Conservation (phyloP, 1,140 invertebrate species). For the Neuroterus valhalla region DNA sequence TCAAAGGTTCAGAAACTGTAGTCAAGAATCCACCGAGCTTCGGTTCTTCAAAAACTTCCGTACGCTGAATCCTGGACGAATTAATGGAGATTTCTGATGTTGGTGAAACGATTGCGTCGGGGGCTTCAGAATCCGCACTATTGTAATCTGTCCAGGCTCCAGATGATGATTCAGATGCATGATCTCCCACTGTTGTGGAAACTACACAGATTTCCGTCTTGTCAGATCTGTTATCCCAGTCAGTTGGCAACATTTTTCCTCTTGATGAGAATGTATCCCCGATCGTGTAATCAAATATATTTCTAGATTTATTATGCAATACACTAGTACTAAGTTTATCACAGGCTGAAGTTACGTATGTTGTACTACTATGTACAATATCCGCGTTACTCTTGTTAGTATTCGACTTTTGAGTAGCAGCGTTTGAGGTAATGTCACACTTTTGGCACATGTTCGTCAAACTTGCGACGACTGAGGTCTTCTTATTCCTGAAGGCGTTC, state of each 20-base stretch:
- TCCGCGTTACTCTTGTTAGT: conserved; percentile 24
- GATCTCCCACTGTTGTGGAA: conserved; percentile 49
- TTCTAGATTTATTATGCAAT: conserved; percentile 32
- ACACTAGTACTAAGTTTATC: conserved; percentile 37
- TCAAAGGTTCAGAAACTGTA: conserved; percentile 1
- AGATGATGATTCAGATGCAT: conserved; percentile 34
- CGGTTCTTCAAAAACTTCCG: conserved; percentile 32
- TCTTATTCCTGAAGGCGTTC: too few species aligned
- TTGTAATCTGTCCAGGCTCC: conserved; percentile 1
- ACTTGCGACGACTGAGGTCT: conserved; percentile 28
- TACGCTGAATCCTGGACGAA: conserved; percentile 34
- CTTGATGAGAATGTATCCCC: conserved; percentile 29
- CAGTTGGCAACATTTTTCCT: neutral
- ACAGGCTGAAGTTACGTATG: conserved; percentile 31
- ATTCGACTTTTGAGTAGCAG: conserved; percentile 40
- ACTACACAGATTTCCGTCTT: conserved; percentile 43
- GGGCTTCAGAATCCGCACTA: neutral
- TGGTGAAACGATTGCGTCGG: neutral
- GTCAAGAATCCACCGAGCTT: conserved; percentile 9
- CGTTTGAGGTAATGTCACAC: conserved; percentile 40
- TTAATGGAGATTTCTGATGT: conserved; percentile 32
- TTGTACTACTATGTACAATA: conserved; percentile 31
- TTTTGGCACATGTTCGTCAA: conserved; percentile 22
- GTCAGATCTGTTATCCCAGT: neutral
- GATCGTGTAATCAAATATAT: conserved; percentile 36